phyloP scores from a whole-genome alignment of 2,113 vertebrate genomes.

The Aegotheles bennettii region DNA sequence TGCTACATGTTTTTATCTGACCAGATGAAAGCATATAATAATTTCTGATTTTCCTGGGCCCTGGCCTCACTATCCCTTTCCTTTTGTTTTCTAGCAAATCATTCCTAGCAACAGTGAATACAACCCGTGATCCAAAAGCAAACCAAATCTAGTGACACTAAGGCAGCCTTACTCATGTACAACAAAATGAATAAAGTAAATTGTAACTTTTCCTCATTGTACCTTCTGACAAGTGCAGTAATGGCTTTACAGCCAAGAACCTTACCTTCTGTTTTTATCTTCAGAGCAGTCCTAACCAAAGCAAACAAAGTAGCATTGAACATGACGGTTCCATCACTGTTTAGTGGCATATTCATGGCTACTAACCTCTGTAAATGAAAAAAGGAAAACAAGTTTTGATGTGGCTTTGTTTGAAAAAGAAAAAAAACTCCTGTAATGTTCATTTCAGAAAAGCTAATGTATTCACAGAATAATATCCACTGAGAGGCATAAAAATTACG shows the following conservation, averaged over 20 bases:
- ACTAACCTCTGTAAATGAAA: conserved; percentile 86
- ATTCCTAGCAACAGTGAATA: background rate
- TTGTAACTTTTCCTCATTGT: background rate
- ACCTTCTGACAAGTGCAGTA: background rate
- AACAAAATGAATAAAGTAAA: background rate
- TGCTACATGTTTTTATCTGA: background rate
- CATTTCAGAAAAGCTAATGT: background rate
- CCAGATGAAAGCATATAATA: background rate
- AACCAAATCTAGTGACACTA: background rate
- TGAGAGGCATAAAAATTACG: background rate
- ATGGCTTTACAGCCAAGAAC: background rate
- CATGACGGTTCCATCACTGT: conserved; percentile 98
- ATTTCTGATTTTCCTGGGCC: background rate
- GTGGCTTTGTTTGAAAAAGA: background rate
- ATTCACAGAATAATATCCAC: background rate
- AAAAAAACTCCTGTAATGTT: background rate
- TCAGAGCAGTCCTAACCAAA: conserved; percentile 94
- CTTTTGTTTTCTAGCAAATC: background rate
- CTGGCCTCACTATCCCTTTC: background rate
- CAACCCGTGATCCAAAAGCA: background rate
- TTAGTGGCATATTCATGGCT: conserved; percentile 99
- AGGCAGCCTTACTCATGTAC: background rate
- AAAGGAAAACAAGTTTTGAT: background rate
- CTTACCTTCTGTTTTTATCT: conserved; percentile 99
- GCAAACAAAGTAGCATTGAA: conserved; percentile 98